phyloP scores from a whole-genome alignment of 2,113 vertebrate species.

The Podarcis raffonei region DNA sequence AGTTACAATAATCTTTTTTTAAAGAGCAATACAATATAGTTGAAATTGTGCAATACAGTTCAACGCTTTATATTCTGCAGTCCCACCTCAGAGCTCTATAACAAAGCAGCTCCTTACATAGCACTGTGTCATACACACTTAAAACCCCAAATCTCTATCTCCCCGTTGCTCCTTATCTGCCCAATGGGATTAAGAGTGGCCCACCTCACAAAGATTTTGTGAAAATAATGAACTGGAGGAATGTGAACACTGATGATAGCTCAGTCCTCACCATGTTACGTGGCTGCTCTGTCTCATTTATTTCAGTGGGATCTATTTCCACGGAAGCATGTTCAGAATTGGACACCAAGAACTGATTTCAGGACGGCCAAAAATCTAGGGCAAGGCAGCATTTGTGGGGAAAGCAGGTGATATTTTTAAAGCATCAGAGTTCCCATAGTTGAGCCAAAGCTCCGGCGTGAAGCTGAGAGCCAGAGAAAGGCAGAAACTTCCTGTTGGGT shows the following conservation, averaged over 20 bases:
- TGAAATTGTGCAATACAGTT: no score
- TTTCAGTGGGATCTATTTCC: neutral
- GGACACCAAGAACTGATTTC: neutral
- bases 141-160: neutral
- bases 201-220: neutral
- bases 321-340: neutral
- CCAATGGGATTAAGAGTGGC: neutral
- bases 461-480: neutral
- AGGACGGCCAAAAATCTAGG: neutral
- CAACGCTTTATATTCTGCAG: no score
- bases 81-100: no score
- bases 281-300: neutral
- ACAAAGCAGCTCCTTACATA: no score
- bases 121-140: no score
- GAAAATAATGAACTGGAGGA: neutral
- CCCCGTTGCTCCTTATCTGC: neutral
- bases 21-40: no score
- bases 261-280: neutral
- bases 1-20: no score
- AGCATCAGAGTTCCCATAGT: neutral
- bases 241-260: neutral
- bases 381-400: neutral
- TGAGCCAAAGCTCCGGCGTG: neutral
- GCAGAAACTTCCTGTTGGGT: neutral
- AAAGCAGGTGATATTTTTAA: no score